Evolutionary conservation across 2,113 vertebrate genomes (phyloP).

Genomic region (Lonchura striata): DNA sequence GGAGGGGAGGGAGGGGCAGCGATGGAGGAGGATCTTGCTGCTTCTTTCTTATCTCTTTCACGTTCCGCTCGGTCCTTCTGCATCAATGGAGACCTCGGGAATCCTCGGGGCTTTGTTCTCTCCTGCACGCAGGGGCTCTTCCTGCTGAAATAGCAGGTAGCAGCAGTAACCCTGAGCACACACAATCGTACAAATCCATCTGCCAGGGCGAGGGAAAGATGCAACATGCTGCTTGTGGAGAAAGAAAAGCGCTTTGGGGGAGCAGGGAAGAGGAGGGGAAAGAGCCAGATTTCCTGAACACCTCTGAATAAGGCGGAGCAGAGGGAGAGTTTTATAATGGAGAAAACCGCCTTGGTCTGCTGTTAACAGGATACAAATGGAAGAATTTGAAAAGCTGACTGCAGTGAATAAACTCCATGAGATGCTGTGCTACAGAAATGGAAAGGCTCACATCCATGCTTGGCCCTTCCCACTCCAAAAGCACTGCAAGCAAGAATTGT

Average conservation of each 20-base stretch:
- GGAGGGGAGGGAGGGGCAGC: constrained; percentile 8
- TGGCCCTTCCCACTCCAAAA: background rate
- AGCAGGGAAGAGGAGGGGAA: background rate
- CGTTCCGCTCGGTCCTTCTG: background rate
- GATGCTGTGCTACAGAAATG: background rate
- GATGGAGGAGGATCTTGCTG: constrained; percentile 18
- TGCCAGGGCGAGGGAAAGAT: background rate
- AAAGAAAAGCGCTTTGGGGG: background rate
- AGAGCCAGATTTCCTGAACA: background rate
- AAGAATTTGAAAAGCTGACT: background rate
- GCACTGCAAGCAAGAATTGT: background rate
- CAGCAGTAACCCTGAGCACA: background rate
- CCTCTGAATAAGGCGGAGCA: background rate
- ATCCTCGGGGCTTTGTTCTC: constrained; percentile 26
- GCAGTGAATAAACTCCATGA: background rate
- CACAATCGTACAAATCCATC: background rate
- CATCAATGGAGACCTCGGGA: constrained; percentile 38
- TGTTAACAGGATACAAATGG: background rate
- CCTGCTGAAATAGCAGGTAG: constrained; percentile 32
- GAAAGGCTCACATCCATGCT: background rate
- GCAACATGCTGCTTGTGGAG: background rate
- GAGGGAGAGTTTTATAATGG: background rate
- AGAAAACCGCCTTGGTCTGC: background rate
- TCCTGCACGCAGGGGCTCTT: background rate
- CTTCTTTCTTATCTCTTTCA: constrained; percentile 13